phyloP scores from a whole-genome alignment of 2,797 vertebrate genomes.

The Phrynocephalus vlangalii region DNA sequence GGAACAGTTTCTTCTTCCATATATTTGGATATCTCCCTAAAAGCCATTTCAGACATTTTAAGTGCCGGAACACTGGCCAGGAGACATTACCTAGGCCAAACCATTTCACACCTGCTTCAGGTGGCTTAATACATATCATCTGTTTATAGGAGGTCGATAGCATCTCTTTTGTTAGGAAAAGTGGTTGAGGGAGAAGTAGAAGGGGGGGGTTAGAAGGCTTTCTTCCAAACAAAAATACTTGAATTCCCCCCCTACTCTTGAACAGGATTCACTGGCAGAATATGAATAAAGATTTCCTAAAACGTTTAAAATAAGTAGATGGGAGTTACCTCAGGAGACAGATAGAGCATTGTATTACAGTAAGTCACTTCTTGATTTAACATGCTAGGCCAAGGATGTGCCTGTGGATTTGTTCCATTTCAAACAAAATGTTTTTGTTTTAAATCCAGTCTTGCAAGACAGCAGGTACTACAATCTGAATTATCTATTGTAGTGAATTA shows the following conservation, averaged over 20 bases:
- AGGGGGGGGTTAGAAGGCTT: not conserved
- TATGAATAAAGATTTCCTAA: not conserved
- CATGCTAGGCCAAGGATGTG: not conserved
- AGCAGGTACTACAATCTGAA: not conserved
- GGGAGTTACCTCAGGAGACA: not conserved
- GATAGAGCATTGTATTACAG: not conserved
- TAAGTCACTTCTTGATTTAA: not conserved
- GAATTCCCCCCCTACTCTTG: not conserved
- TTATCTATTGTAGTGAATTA: not conserved
- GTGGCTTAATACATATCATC: not conserved
- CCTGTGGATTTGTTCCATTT: not conserved
- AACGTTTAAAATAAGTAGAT: not conserved
- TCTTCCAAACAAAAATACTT: not conserved
- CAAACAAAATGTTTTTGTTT: slow-evolving; percentile 2
- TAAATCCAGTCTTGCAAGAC: not conserved
- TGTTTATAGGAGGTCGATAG: not conserved
- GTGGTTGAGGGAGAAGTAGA: not conserved
- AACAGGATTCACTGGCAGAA: not conserved
- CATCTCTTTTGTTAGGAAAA: not conserved
- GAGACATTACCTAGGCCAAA: not conserved
- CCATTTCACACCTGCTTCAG: not conserved
- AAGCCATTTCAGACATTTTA: not conserved
- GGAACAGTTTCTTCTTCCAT: not conserved
- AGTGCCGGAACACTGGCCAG: not conserved
- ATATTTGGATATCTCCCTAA: not conserved